phyloP scores from a whole-genome alignment of 37 sponge, comb jelly and placozoan genomes.

The Hexactinellida sp. region DNA sequence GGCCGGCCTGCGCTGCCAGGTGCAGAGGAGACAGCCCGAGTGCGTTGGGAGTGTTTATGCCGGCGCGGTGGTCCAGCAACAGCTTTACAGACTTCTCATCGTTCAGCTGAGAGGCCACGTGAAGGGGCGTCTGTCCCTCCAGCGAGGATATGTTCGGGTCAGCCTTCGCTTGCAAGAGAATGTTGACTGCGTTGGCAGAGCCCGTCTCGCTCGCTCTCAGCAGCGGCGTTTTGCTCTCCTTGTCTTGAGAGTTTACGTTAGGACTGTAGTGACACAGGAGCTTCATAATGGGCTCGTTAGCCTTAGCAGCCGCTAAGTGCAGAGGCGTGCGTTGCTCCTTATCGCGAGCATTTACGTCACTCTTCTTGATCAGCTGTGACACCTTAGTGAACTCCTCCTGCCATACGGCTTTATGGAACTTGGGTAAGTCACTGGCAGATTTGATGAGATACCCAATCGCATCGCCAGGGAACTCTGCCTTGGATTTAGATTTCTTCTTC shows the following conservation, averaged over 20 bases:
- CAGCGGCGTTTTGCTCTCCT: not conserved
- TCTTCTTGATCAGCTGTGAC: not conserved
- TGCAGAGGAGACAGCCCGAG: constrained; percentile 70
- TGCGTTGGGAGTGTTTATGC: not conserved
- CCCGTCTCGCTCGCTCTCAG: not conserved
- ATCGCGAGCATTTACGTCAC: not conserved
- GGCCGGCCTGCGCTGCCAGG: constrained; percentile 51
- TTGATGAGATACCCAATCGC: not conserved
- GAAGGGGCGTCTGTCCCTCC: not conserved
- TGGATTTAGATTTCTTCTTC: constrained; percentile 10
- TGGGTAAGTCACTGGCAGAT: not conserved
- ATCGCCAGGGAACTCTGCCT: not conserved
- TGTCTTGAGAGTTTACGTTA: not conserved
- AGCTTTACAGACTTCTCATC: not conserved
- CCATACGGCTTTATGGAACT: not conserved
- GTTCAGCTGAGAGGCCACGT: not conserved
- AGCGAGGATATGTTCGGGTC: not conserved
- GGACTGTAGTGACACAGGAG: not conserved
- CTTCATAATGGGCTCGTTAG: not conserved
- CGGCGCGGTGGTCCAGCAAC: not conserved
- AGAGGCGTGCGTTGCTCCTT: not conserved
- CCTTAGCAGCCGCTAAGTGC: not conserved
- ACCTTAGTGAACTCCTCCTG: not conserved
- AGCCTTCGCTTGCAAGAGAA: not conserved
- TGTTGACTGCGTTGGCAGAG: not conserved